A percentile compares a stretch with the other conserved stretches of the same genome.
These are phyloP conservation scores for Plebejus argus DNA, from an alignment of 2,888 invertebrate genomes.

Conservation along the genomic window DNA sequence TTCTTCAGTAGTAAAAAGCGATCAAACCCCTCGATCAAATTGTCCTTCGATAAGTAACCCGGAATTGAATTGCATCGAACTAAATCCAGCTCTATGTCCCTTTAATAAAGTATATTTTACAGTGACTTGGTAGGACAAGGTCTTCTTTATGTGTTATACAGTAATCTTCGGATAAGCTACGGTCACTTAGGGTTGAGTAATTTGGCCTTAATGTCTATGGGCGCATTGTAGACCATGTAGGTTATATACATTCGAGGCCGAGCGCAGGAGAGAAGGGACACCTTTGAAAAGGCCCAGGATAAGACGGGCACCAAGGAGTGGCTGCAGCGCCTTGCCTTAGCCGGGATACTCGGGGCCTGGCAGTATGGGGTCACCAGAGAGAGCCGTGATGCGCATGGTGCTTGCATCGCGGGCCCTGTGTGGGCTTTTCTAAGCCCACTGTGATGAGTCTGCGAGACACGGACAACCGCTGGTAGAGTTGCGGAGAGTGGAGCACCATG, in stretches of 20 bases:
- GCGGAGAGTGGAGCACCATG: no score
- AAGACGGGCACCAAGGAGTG: no score
- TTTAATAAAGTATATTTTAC: not conserved
- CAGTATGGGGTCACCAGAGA: no score
- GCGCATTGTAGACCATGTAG: slow-evolving; percentile 38
- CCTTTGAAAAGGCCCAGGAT: no score
- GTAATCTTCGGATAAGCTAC: slow-evolving; percentile 54
- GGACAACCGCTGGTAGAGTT: no score
- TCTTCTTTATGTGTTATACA: slow-evolving; percentile 37
- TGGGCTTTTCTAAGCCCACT: no score
- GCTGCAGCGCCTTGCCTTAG: no score
- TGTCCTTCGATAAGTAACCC: slow-evolving; percentile 20
- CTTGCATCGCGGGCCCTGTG: no score
- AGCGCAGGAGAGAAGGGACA: no score
- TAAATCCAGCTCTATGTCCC: not conserved
- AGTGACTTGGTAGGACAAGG: not conserved
- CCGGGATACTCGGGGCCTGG: no score
- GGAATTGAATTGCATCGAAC: not conserved
- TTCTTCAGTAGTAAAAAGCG: not conserved
- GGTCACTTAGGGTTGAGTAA: slow-evolving; percentile 56
- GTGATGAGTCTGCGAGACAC: no score
- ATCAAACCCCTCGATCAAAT: slow-evolving; percentile 11
- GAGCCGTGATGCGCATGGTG: no score
- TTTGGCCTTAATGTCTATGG: slow-evolving; percentile 54
- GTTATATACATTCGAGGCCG: not conserved